phyloP scores from a whole-genome alignment of 1,140 invertebrate genomes.

The Physella acuta region DNA sequence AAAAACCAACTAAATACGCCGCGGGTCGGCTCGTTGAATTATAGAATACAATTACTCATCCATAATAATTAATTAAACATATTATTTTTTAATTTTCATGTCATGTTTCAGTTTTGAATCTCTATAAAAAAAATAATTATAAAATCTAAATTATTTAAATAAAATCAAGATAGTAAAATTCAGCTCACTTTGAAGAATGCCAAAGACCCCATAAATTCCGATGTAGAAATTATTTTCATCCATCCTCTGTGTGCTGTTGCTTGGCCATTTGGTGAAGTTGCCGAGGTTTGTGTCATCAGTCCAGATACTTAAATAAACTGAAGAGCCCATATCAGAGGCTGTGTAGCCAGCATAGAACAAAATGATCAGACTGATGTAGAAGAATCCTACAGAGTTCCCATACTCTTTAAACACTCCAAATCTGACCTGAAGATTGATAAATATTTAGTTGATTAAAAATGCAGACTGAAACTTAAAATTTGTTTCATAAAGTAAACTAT shows the following conservation, averaged over 20 bases:
- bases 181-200: conserved; percentile 42
- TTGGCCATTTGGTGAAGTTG: conserved; percentile 26
- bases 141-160: no score
- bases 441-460: no score
- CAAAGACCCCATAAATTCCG: conserved; percentile 49
- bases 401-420: conserved; percentile 86
- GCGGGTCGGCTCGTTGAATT: no score
- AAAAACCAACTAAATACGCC: no score
- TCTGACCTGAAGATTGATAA: conserved; percentile 75
- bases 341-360: conserved; percentile 41
- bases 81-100: neutral
- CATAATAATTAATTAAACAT: neutral
- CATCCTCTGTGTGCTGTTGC: conserved; percentile 33
- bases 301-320: conserved; percentile 54
- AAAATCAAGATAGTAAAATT: no score
- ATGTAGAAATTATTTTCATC: conserved; percentile 49
- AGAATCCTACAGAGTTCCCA: conserved; percentile 78
- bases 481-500: no score
- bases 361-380: conserved; percentile 70
- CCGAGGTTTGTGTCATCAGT: conserved; percentile 44
- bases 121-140: no score
- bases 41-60: neutral
- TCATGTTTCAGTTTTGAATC: neutral
- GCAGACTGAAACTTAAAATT: no score
- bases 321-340: conserved; percentile 33